These are phyloP conservation scores for Spicauda simplicius DNA, from an alignment of 2,888 invertebrate genomes.

Conservation along the genomic window DNA sequence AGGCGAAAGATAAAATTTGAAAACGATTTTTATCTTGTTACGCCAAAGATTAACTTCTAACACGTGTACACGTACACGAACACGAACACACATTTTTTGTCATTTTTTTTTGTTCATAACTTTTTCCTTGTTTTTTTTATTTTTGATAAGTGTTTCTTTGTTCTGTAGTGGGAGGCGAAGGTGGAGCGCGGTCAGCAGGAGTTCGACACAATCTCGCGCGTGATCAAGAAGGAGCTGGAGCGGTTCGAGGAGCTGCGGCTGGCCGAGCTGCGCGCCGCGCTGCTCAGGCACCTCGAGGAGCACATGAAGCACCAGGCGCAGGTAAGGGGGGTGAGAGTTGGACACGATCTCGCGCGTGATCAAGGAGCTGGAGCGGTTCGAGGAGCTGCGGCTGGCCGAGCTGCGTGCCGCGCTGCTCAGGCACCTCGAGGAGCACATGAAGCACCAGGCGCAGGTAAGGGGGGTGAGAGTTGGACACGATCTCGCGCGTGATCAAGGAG, in stretches of 20 bases:
- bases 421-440: constrained; percentile 73
- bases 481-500: constrained; percentile 97
- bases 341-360: constrained; percentile 93
- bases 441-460: too few relatives aligned
- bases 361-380: constrained; percentile 96
- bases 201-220: constrained; percentile 97
- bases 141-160: too few relatives aligned
- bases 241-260: constrained; percentile 95
- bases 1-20: too few relatives aligned
- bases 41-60: too few relatives aligned
- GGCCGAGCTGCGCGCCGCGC: constrained; percentile 94
- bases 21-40: too few relatives aligned
- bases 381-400: constrained; percentile 93
- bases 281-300: constrained; percentile 96
- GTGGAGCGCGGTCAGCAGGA: constrained; percentile 98
- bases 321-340: constrained; percentile 62
- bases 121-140: too few relatives aligned
- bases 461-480: constrained; percentile 96
- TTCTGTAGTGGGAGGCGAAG: constrained; percentile 94
- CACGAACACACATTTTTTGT: too few relatives aligned
- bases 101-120: too few relatives aligned
- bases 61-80: too few relatives aligned
- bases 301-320: constrained; percentile 97
- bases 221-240: constrained; percentile 97
- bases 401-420: constrained; percentile 95